Base-by-base conservation (phyloP, 2,888 invertebrate species). In the Mythimna lalbum region DNA sequence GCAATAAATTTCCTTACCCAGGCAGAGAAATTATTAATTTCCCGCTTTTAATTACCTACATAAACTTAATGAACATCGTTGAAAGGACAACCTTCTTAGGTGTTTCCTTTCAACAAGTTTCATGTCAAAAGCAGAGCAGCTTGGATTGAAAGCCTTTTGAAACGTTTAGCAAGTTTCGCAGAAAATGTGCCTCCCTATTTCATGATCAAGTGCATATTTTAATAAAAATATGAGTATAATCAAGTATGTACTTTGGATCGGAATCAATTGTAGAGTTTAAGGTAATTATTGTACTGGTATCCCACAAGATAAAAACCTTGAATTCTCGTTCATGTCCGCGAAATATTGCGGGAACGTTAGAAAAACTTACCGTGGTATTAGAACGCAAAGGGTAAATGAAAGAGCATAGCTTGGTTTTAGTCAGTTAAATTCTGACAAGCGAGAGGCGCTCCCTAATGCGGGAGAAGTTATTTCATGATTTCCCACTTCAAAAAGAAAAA, bases 181-280 rank as follows among this genome's bases (percentile, higher is more conserved):
- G 21, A 43, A 60, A 60, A 49, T 27, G 69, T 21, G 1, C n/a
- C 33, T 36, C 2, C 17, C 33, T 12, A 39, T 50, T 36, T 31
- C 43, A 1, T 27, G 31, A 33, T 36, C 50, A 57, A 12, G 5
- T 49, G 55, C 70, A 76, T 63, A 74, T 76, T 74, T 76, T 27
- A 74, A 62, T 56, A 47, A 33, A 33, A 69, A 57, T 47, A n/a
- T 31, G 12, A 53, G 21, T 23, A 67, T 49, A 67, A 67, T 75
- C 23, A 53, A 73, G 52, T 53, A 39, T n/a, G n/a, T 23, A 33
- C 27, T 53, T 31, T 53, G 6, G 23, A 23, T 31, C 56, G 19
- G 31, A n/a, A 73, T 63, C 53, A 33, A 63, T 47, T n/a, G 9
- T 23, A 3, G 10, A 10, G 1, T 19, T 14, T 19, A 21, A 21